Percentiles rank a stretch among this genome's conserved stretches.
Evolutionary conservation across 2,113 vertebrate genomes (phyloP).

Genomic region (Onychostoma macrolepis): DNA sequence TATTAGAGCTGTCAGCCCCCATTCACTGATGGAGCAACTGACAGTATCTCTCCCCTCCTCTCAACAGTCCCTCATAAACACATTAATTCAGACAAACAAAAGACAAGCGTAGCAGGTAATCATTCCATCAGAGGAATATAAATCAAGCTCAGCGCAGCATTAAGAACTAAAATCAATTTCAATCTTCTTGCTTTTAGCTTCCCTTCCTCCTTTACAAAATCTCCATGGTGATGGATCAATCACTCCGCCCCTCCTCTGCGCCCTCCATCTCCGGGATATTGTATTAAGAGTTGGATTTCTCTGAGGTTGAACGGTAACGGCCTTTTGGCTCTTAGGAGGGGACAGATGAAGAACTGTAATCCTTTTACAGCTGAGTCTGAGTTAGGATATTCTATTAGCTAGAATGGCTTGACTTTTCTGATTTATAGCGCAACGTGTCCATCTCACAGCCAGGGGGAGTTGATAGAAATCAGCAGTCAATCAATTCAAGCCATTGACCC

Average conservation of each 20-base stretch:
- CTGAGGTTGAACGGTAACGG: slow-evolving; percentile 12
- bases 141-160: slow-evolving; percentile 31
- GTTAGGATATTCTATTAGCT: slow-evolving; percentile 25
- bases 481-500: slow-evolving; percentile 1
- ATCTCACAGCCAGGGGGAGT: slow-evolving; percentile 32
- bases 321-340: slow-evolving; percentile 42
- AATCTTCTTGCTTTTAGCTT: slow-evolving; percentile 31
- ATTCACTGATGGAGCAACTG: slow-evolving; percentile 35
- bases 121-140: slow-evolving; percentile 29
- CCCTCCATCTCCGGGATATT: slow-evolving; percentile 16
- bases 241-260: neutral
- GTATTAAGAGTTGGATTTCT: slow-evolving; percentile 28
- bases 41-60: slow-evolving; percentile 18
- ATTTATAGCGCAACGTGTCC: neutral
- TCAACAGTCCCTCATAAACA: slow-evolving; percentile 34
- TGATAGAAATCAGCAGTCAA: slow-evolving; percentile 14
- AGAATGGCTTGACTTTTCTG: slow-evolving; percentile 19
- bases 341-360: slow-evolving; percentile 38
- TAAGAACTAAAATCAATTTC: slow-evolving; percentile 41
- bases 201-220: slow-evolving; percentile 26
- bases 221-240: slow-evolving; percentile 33
- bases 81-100: slow-evolving; percentile 36
- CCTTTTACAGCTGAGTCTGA: neutral
- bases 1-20: slow-evolving; percentile 49
- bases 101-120: slow-evolving; percentile 31